Percentiles rank a stretch among this genome's conserved stretches.
These are phyloP conservation scores for Colinus virginianus DNA, from an alignment of 2,113 vertebrate genomes.

Conservation along the genomic window DNA sequence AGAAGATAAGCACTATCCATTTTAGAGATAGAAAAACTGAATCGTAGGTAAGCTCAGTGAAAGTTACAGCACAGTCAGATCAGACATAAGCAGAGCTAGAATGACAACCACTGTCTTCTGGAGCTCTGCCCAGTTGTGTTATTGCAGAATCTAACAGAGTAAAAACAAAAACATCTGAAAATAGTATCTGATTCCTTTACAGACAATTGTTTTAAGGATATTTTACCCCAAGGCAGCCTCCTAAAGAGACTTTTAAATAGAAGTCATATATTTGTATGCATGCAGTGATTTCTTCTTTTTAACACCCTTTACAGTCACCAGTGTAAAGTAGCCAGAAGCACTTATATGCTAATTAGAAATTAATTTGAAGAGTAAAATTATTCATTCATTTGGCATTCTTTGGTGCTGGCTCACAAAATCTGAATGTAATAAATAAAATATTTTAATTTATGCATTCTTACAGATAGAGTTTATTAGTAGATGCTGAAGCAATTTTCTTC, in stretches of 20 bases:
- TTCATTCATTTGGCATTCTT: not conserved
- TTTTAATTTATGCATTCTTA: not conserved
- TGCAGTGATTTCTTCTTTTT: not conserved
- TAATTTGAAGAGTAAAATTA: not conserved
- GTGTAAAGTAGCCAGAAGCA: not conserved
- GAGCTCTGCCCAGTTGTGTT: not conserved
- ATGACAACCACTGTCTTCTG: not conserved
- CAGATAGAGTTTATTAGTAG: not conserved
- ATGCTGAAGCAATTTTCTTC: conserved; percentile 2
- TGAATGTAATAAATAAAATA: conserved; percentile 1
- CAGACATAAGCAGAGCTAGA: not conserved
- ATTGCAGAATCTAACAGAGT: not conserved
- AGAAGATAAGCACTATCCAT: not conserved
- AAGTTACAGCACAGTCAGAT: not conserved
- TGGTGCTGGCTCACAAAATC: not conserved
- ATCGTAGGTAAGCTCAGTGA: not conserved
- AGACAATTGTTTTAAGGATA: not conserved
- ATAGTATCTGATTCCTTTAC: not conserved
- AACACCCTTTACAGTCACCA: not conserved
- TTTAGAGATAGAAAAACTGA: not conserved
- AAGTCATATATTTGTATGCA: not conserved
- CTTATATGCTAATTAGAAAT: not conserved
- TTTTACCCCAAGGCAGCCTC: not conserved
- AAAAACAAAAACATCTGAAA: not conserved
- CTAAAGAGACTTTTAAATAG: not conserved